Conservation (phyloP, 2,888 invertebrate genomes). For the Aplocera efformata region DNA sequence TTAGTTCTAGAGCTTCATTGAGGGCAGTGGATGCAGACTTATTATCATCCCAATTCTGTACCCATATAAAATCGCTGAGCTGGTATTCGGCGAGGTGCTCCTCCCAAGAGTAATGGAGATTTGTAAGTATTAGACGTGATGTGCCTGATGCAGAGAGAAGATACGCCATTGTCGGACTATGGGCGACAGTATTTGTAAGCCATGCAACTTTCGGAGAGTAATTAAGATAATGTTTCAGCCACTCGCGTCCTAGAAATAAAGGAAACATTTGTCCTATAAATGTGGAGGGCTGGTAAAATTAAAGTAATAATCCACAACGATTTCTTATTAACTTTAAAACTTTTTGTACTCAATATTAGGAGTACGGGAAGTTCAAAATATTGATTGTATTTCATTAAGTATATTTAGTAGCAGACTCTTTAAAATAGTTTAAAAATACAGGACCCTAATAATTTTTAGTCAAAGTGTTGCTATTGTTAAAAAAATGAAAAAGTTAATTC, state of each 20-base stretch:
- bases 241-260: slow-evolving; percentile 88
- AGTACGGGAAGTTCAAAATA: no score
- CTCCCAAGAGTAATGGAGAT: slow-evolving; percentile 97
- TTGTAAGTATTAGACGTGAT: slow-evolving; percentile 90
- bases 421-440: no score
- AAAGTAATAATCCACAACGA: no score
- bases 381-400: no score
- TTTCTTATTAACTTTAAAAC: no score
- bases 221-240: slow-evolving; percentile 90
- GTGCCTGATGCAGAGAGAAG: slow-evolving; percentile 89
- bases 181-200: slow-evolving; percentile 97
- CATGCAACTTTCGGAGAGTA: slow-evolving; percentile 90
- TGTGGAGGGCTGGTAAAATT: no score
- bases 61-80: slow-evolving; percentile 94
- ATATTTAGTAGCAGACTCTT: no score
- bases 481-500: no score
- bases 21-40: slow-evolving; percentile 41
- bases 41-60: slow-evolving; percentile 88
- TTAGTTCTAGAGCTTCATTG: slow-evolving; percentile 49
- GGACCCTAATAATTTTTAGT: no score
- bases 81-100: slow-evolving; percentile 93
- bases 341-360: no score
- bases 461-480: no score
- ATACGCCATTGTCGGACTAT: slow-evolving; percentile 95
- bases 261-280: no score